phyloP scores from a whole-genome alignment of 2,113 vertebrate species.

The Craseonycteris thonglongyai region DNA sequence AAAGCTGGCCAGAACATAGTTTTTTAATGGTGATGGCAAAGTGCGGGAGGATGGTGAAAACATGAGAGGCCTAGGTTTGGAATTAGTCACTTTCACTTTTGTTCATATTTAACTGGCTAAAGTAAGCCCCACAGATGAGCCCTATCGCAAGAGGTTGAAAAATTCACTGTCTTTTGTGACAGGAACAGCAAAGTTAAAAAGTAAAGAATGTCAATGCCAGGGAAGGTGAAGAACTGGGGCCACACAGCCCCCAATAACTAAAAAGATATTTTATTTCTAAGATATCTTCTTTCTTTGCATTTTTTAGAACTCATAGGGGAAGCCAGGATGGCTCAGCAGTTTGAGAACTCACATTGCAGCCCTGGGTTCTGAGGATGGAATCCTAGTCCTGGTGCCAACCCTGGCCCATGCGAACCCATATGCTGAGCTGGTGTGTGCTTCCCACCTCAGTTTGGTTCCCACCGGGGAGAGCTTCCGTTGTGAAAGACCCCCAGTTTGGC shows the following conservation, averaged over 20 bases:
- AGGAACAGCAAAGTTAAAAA: neutral
- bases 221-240: neutral
- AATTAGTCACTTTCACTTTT: neutral
- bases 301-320: neutral
- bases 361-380: no score
- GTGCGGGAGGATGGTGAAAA: neutral
- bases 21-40: neutral
- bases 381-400: no score
- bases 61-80: neutral
- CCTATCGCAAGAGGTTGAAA: neutral
- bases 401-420: no score
- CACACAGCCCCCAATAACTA: neutral
- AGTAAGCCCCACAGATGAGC: neutral
- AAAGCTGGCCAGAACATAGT: neutral
- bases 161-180: neutral
- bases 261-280: neutral
- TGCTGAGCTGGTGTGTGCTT: no score
- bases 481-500: no score
- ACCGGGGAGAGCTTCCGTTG: no score
- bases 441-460: no score
- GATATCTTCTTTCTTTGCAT: accelerated
- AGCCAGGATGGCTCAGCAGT: no score
- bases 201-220: neutral
- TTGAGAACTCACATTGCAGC: no score
- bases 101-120: neutral